Evolutionary conservation across 1,140 invertebrate species (phyloP).

Genomic region (Sycophila sp.): DNA sequence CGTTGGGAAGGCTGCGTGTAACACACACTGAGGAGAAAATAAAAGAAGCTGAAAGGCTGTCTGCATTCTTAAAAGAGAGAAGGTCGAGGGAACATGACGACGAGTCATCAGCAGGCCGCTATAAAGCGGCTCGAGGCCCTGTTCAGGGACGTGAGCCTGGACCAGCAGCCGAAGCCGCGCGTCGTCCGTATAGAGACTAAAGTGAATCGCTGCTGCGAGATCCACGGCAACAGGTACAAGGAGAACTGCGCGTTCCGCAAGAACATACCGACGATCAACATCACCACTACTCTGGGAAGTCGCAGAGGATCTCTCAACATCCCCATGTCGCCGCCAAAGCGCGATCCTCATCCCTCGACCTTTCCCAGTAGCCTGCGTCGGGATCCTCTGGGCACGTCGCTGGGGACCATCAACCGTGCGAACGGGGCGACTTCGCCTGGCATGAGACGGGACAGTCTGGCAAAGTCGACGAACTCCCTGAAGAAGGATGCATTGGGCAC

Average conservation of each 20-base stretch:
- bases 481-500: conserved; percentile 58
- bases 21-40: no score
- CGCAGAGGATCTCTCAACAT: conserved; percentile 70
- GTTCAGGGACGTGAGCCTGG: conserved; percentile 74
- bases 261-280: conserved; percentile 63
- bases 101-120: conserved; percentile 69
- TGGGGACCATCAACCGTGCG: conserved; percentile 57
- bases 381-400: conserved; percentile 69
- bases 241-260: conserved; percentile 66
- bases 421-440: conserved; percentile 28
- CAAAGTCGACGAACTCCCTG: conserved; percentile 65
- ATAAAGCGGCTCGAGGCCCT: conserved; percentile 77
- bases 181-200: conserved; percentile 66
- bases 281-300: conserved; percentile 48
- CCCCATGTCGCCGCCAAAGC: conserved; percentile 66
- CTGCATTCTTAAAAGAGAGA: no score
- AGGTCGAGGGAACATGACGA: conserved; percentile 36
- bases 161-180: conserved; percentile 59
- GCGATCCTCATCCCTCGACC: conserved; percentile 73
- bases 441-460: conserved; percentile 53
- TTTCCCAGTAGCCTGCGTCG: conserved; percentile 74
- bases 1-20: no score
- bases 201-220: conserved; percentile 72
- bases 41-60: no score
- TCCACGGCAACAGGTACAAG: conserved; percentile 74